Conservation (phyloP, 2,888 invertebrate species). For the Gandaritis pyraliata region DNA sequence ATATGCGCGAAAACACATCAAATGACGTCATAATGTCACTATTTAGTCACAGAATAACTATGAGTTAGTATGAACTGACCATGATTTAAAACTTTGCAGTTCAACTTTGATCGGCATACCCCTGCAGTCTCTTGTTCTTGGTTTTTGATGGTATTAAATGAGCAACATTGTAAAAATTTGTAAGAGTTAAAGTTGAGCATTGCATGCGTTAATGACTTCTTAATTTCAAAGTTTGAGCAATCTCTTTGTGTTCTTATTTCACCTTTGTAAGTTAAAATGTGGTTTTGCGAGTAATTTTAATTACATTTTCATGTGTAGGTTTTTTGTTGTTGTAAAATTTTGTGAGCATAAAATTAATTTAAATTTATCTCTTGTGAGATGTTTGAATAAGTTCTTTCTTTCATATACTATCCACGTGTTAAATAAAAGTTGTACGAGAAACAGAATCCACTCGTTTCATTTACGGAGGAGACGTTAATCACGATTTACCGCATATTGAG, state of each 20-base stretch:
- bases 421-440: slow-evolving; percentile 34
- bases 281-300: slow-evolving; percentile 8
- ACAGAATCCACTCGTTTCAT: slow-evolving; percentile 46
- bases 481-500: slow-evolving; percentile 70
- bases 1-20: no score
- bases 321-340: no score
- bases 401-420: no score
- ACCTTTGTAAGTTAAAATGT: slow-evolving; percentile 1
- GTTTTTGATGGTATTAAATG: slow-evolving; percentile 13
- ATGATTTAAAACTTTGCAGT: no score
- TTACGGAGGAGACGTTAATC: slow-evolving; percentile 61
- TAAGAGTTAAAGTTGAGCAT: slow-evolving; percentile 7
- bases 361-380: no score
- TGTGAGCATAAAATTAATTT: no score
- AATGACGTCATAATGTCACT: no score
- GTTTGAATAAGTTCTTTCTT: no score
- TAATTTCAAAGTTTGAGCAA: slow-evolving; percentile 19
- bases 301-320: slow-evolving; percentile 2
- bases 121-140: not conserved
- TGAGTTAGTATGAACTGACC: no score
- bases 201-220: slow-evolving; percentile 17
- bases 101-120: no score
- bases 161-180: slow-evolving; percentile 17
- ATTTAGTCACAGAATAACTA: no score
- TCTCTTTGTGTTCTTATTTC: slow-evolving; percentile 15